Evolutionary conservation across 2,797 vertebrate species (phyloP).

Genomic region (Dicrostonyx torquatus): DNA sequence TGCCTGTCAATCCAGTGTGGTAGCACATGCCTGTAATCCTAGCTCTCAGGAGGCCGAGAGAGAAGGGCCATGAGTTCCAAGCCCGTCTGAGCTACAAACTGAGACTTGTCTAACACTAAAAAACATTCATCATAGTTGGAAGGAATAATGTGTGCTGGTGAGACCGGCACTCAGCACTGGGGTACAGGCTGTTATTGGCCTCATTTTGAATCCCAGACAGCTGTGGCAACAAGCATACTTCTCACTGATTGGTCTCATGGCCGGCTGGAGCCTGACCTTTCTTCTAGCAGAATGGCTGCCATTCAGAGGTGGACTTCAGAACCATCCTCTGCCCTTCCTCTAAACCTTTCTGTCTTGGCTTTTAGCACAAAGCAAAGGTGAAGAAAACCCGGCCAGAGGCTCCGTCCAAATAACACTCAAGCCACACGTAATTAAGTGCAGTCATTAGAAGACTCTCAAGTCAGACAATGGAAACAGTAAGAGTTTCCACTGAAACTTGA

Average conservation of each 20-base stretch:
- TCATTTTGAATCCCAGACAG: not conserved
- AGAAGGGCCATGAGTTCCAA: not conserved
- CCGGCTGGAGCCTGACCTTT: not conserved
- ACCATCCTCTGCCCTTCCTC: not conserved
- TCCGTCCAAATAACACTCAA: slow-evolving; percentile 65
- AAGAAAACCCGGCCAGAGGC: slow-evolving; percentile 31
- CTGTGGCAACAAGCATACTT: not conserved
- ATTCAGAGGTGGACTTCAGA: not conserved
- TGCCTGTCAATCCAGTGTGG: not conserved
- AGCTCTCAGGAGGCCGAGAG: not conserved
- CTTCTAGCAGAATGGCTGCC: not conserved
- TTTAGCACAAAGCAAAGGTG: slow-evolving; percentile 62
- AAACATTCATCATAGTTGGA: not conserved
- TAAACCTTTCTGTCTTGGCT: slow-evolving; percentile 42
- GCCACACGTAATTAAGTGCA: slow-evolving; percentile 68
- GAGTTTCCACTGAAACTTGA: slow-evolving; percentile 73
- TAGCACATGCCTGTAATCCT: not conserved
- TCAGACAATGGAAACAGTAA: slow-evolving; percentile 76
- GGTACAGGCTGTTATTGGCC: not conserved
- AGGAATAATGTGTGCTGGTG: not conserved
- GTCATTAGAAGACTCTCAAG: slow-evolving; percentile 70
- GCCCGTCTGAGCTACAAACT: not conserved
- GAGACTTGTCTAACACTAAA: not conserved
- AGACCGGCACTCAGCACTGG: not conserved
- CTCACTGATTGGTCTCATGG: not conserved